These are phyloP conservation scores for Ephydatia muelleri DNA, from an alignment of 37 sponge, comb jelly and placozoan genomes.

Conservation along the genomic window DNA sequence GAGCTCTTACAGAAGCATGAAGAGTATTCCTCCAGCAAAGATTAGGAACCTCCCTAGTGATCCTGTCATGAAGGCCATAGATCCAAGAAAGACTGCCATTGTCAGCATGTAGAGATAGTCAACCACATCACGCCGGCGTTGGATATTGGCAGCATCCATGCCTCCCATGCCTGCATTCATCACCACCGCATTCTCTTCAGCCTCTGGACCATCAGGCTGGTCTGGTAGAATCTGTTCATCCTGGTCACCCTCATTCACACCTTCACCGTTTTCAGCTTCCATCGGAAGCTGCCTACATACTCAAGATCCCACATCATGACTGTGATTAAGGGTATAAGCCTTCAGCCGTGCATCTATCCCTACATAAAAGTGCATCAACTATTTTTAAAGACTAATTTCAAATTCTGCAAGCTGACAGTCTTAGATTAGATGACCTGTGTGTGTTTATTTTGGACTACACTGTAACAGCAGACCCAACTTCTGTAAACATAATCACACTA, in stretches of 20 bases:
- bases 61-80: slow-evolving; percentile 67
- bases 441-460: too few relatives aligned
- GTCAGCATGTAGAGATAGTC: slow-evolving; percentile 69
- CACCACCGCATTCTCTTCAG: slow-evolving; percentile 13
- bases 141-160: slow-evolving; percentile 2
- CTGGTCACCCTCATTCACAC: neutral
- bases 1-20: slow-evolving; percentile 75
- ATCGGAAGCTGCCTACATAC: neutral
- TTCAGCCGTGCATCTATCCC: neutral
- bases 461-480: too few relatives aligned
- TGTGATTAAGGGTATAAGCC: too few relatives aligned
- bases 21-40: slow-evolving; percentile 53
- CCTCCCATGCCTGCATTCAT: slow-evolving; percentile 42
- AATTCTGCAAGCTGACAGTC: too few relatives aligned
- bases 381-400: too few relatives aligned
- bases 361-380: too few relatives aligned
- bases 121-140: slow-evolving; percentile 49
- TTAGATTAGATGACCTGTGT: too few relatives aligned
- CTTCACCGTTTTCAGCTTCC: neutral
- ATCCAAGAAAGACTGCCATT: slow-evolving; percentile 51
- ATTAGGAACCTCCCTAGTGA: slow-evolving; percentile 64
- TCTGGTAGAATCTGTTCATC: neutral
- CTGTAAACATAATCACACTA: neutral
- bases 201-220: neutral
- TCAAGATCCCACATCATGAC: neutral